Evolutionary conservation across 1,140 invertebrate species (phyloP).

Genomic region (Xylocopa sonorina): DNA sequence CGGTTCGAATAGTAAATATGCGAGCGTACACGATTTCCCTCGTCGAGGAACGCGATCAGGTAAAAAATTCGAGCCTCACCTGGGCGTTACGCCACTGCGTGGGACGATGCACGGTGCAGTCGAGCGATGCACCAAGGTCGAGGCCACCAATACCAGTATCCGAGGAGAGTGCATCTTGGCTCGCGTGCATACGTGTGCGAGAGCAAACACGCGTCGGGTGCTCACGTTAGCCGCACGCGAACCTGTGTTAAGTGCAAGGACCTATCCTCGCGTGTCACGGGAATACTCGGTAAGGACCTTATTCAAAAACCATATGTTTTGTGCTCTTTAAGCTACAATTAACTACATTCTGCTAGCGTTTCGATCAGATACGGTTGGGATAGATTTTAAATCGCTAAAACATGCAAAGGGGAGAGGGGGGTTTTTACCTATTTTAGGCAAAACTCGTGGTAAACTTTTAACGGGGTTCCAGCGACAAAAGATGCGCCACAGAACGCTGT

Average conservation of each 20-base stretch:
- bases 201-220: constrained; percentile 26
- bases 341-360: no score
- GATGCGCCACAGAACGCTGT: no score
- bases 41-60: no score
- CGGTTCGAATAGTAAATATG: neutral
- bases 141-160: constrained; percentile 46
- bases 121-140: constrained; percentile 60
- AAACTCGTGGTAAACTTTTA: no score
- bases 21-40: neutral
- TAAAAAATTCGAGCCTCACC: constrained; percentile 24
- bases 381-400: no score
- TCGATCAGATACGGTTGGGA: no score
- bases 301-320: no score
- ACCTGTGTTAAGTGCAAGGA: constrained; percentile 52
- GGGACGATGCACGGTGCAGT: constrained; percentile 52
- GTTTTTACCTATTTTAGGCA: no score
- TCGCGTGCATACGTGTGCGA: constrained; percentile 8
- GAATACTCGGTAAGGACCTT: constrained; percentile 27
- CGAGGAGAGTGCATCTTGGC: constrained; percentile 39
- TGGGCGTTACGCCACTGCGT: constrained; percentile 35
- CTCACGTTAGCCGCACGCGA: constrained; percentile 48
- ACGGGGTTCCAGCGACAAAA: no score
- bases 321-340: no score
- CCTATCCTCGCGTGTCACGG: constrained; percentile 28
- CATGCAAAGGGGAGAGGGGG: no score